Evolutionary conservation across 2,113 vertebrate species (phyloP), one percentile per base, ranked within the genome.

Genomic region (Tamias sibiricus): DNA sequence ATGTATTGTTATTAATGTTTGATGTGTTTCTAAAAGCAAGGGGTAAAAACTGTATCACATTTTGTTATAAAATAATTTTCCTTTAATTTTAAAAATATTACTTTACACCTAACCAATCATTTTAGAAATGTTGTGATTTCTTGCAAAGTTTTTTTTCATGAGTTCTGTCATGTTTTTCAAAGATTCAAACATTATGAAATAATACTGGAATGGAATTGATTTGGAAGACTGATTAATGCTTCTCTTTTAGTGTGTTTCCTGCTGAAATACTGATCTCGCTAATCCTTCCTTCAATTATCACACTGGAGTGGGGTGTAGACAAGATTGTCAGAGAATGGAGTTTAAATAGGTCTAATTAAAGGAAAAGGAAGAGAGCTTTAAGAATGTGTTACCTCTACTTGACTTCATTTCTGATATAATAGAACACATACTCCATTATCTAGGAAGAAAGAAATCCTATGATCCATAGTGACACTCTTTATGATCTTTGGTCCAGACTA

Each of bases 381-480:
- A 93, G 44, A 93, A 40, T 71, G 49, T 85, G 19, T 72, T 86
- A 83, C 22, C 19, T 35, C 19, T 57, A 6, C n/a, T 30, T 74
- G 54, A 87, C 54, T 91, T 90, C 77, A 68, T 93, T 97, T 95
- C 76, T 93, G 71, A 91, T 52, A 95, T 82, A 77, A 91, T 40
- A 76, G 47, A 57, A 83, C 16, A 82, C 49, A 59, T n/a, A 80
- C 76, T 95, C 86, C 90, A 72, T 82, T n/a, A 91, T 95, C 92
- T 96, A 96, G 97, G 76, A 79, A 94, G 72, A 74, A 96, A 94
- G 93, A 98, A 98, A 94, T 95, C 92, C 96, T 96, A 75, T 94
- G 93, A 72, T 90, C 72, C 26, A 52, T 8, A 88, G 69, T 93
- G 64, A 97, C 82, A 82, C 64, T 94, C 54, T 57, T 91, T 40